A percentile compares a stretch with the other conserved stretches of the same genome.
Conservation (phyloP, 2,113 vertebrate species). For the Galemys pyrenaicus region DNA sequence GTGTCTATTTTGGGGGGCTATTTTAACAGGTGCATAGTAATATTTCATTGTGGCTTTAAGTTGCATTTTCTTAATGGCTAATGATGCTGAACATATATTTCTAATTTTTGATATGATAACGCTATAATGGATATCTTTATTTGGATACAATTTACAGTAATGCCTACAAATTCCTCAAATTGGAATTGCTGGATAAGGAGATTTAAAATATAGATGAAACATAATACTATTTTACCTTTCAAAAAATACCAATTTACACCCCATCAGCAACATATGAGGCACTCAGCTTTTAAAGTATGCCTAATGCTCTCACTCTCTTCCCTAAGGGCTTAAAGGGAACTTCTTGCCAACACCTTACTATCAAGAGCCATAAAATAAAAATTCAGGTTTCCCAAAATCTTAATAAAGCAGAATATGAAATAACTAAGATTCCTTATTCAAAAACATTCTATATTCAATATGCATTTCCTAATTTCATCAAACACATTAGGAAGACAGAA, state of each 20-base stretch:
- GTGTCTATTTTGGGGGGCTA: neutral
- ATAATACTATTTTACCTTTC: neutral
- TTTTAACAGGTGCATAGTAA: neutral
- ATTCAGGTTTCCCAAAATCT: neutral
- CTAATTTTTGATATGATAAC: conserved; percentile 7
- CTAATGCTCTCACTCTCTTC: neutral
- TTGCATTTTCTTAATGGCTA: conserved; percentile 3
- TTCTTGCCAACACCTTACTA: neutral
- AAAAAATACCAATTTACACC: neutral
- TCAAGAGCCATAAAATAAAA: neutral
- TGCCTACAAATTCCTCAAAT: conserved; percentile 32
- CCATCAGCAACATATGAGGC: neutral
- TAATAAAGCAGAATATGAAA: conserved; percentile 46
- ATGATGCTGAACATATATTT: neutral
- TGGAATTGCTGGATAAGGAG: neutral
- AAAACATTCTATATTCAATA: neutral
- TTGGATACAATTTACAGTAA: conserved; percentile 24
- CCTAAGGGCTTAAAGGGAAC: neutral
- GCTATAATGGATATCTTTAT: neutral
- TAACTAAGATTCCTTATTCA: neutral
- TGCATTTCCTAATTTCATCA: neutral
- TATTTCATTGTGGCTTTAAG: neutral
- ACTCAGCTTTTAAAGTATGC: neutral
- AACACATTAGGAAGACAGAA: neutral
- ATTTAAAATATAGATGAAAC: neutral